Evolutionary conservation across 2,113 vertebrate species (phyloP).

Genomic region (Cricetomys ansorgei): DNA sequence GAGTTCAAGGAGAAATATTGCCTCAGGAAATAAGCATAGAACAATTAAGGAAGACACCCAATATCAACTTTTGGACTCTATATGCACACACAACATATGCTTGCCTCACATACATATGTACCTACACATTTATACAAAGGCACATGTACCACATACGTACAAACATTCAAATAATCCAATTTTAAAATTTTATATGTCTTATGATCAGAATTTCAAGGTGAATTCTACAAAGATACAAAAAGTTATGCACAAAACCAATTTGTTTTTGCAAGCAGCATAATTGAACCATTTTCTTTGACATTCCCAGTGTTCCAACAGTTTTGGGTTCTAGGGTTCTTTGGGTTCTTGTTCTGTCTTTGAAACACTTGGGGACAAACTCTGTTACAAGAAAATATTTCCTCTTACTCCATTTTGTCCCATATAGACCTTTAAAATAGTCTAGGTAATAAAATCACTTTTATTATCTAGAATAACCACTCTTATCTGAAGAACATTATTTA

Average conservation of each 20-base stretch:
- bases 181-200: background rate
- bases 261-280: background rate
- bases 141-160: background rate
- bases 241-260: fast-evolving
- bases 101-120: background rate
- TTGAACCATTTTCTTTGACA: fast-evolving
- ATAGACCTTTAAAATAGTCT: background rate
- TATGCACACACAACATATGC: background rate
- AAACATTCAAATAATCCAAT: background rate
- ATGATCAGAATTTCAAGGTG: background rate
- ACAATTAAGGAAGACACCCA: background rate
- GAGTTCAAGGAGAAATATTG: background rate
- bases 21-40: background rate
- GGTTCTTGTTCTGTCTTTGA: background rate
- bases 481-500: background rate
- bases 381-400: background rate
- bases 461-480: background rate
- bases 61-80: too few species aligned
- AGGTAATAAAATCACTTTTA: background rate
- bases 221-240: background rate
- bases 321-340: fast-evolving
- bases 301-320: background rate
- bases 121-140: too few species aligned
- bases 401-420: background rate
- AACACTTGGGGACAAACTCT: background rate